Evolutionary conservation across 2,797 vertebrate genomes (phyloP), one percentile per base, ranked within the genome.

Genomic region (Fistularia tabacaria): DNA sequence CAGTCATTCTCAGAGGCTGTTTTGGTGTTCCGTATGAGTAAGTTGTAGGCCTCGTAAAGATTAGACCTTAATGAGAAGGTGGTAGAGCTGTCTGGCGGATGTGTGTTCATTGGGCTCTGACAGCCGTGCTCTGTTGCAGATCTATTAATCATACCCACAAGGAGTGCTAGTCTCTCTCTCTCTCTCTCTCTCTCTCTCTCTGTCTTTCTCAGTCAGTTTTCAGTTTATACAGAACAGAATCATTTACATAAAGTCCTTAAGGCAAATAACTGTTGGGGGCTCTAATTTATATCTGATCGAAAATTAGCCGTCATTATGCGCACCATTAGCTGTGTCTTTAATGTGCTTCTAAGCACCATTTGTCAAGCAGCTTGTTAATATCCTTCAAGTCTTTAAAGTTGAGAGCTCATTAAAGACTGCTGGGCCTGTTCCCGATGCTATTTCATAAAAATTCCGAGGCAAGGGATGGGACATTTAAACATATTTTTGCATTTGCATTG

Each of bases 241-340:
- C 92, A 99, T 99, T 98, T 98, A 96, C 96, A 99, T 99, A 99
- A 98, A 98, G 95, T 98, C 97, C 97, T 99, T 97, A 97, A 98
- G 96, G 97, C 97, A 98, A 99, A 99, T 98, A 99, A 98, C 96
- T 98, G 95, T 98, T 98, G 96, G 96, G 96, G 96, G 94, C 95
- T 97, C 95, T 97, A 98, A 98, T 98, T 98, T 98, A 98, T 98
- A 98, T 98, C 94, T 98, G 96, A 97, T 99, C 92, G 96, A 98
- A 98, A 99, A 99, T 99, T 99, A 98, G 96, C 95, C 95, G 93
- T 98, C 97, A 99, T 99, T 99, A 99, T 97, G 96, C 93, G 93
- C 94, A 92, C 96, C 95, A 98, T 99, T 99, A 98, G 95, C 95
- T 91, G 93, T 92, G 95, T 98, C 96, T 99, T 98, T 99, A 99